Base-by-base conservation (phyloP, 2,113 vertebrate species). In the Rhizomys pruinosus region DNA sequence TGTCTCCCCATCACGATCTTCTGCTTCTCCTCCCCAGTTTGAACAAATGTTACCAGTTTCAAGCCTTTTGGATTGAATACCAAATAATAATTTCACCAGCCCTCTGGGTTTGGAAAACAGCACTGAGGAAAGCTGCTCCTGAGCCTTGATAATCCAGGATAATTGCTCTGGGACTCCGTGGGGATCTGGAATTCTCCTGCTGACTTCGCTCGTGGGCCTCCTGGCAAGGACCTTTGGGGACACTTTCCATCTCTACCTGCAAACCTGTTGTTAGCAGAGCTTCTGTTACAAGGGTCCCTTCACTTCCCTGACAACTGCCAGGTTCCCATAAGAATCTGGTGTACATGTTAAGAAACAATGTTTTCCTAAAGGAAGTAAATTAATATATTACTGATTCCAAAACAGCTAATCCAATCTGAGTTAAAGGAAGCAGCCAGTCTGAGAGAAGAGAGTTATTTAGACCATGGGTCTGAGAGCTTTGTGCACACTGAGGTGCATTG, bases 141-240 rank as follows among this genome's bases (percentile, higher is more conserved):
- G 97, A 98, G 98, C 97, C 94, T 91, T 89, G 93, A 96, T 98
- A 98, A 98, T 98, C 98, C 97, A n/a, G 96, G 95, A 98, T 98
- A 98, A 98, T 98, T 98, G 98, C 98, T 98, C 98, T 96, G 7
- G 57, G 94, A 39, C 89, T 98, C 98, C 96, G 93, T 94, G 85
- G 96, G 97, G 97, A 97, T 97, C 97, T 96, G 97, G 97, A 97
- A 96, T 97, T 97, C 96, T 96, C 68, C 63, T 32, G 64, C 69
- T 3, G n/a, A 42, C 81, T 77, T 32, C 84, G 59, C 73, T 71
- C 27, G 84, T 73, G 82, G 94, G 95, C 95, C 95, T 95, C 84
- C 72, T 91, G 82, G 96, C 96, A 97, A 94, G 59, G 81, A 59
- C 84, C 59, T 90, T 64, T 74, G 2, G 59, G 23, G 16, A 7